phyloP scores from a whole-genome alignment of 1,140 invertebrate species.

The Pomacea maculata region DNA sequence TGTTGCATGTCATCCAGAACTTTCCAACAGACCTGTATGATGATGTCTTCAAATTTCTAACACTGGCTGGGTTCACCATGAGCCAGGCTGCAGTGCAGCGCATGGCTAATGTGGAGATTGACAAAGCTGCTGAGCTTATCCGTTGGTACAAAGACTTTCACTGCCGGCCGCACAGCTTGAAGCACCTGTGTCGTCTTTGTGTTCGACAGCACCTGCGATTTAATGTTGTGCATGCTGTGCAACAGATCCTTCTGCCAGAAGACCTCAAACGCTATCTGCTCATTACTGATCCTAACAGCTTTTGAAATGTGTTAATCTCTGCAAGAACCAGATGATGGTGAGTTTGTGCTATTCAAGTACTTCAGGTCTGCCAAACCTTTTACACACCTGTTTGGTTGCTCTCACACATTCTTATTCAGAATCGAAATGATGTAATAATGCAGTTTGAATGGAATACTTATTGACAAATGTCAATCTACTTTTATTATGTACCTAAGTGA shows the following conservation, averaged over 20 bases:
- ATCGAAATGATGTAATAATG: no score
- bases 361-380: no score
- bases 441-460: no score
- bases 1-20: slow-evolving; percentile 26
- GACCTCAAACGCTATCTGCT: slow-evolving; percentile 19
- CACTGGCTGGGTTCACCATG: slow-evolving; percentile 20
- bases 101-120: slow-evolving; percentile 25
- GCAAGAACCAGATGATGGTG: no score
- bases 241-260: slow-evolving; percentile 20
- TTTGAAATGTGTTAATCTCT: background rate
- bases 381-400: no score
- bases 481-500: no score
- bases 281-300: slow-evolving; percentile 11
- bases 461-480: no score
- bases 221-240: slow-evolving; percentile 17
- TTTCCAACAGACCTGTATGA: slow-evolving; percentile 24
- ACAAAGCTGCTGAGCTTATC: slow-evolving; percentile 22
- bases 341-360: no score
- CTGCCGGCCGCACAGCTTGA: slow-evolving; percentile 21
- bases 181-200: slow-evolving; percentile 21
- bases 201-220: slow-evolving; percentile 14
- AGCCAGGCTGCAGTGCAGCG: slow-evolving; percentile 17
- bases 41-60: slow-evolving; percentile 25
- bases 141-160: slow-evolving; percentile 23
- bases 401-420: no score